Evolutionary conservation across 2,888 invertebrate genomes (phyloP).

Genomic region (Eupeodes latifasciatus): DNA sequence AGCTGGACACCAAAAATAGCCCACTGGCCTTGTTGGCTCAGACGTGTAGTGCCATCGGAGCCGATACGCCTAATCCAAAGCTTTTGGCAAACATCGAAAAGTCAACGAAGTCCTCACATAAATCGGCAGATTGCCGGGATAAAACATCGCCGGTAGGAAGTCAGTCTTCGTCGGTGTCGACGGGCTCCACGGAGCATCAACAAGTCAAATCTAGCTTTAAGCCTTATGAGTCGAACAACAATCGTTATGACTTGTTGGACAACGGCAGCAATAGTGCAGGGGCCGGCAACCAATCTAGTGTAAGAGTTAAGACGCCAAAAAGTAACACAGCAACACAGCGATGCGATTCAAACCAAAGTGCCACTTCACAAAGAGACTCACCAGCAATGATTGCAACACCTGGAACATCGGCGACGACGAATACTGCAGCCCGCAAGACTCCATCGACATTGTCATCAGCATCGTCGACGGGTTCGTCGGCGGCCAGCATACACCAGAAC

Average conservation of each 20-base stretch:
- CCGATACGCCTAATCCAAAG: slow-evolving; percentile 92
- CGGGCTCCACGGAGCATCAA: slow-evolving; percentile 83
- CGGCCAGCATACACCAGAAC: slow-evolving; percentile 75
- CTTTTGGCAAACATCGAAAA: slow-evolving; percentile 90
- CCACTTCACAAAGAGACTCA: slow-evolving; percentile 84
- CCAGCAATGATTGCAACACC: slow-evolving; percentile 78
- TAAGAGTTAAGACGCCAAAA: slow-evolving; percentile 81
- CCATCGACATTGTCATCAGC: slow-evolving; percentile 78
- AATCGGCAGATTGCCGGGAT: slow-evolving; percentile 85
- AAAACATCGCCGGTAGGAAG: slow-evolving; percentile 86
- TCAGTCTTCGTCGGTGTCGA: slow-evolving; percentile 83
- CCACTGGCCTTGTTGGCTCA: slow-evolving; percentile 97
- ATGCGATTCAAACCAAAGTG: slow-evolving; percentile 92
- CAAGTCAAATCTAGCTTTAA: slow-evolving; percentile 88
- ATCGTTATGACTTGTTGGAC: slow-evolving; percentile 81
- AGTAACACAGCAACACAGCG: slow-evolving; percentile 81
- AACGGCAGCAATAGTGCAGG: slow-evolving; percentile 59
- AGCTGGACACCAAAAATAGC: slow-evolving; percentile 99
- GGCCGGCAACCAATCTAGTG: slow-evolving; percentile 62
- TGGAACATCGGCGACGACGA: slow-evolving; percentile 68
- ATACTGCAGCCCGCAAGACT: slow-evolving; percentile 78
- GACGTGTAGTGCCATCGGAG: slow-evolving; percentile 98
- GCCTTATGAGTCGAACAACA: slow-evolving; percentile 90
- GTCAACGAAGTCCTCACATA: slow-evolving; percentile 85
- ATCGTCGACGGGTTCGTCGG: slow-evolving; percentile 65